Base-by-base conservation (phyloP, 2,888 invertebrate species). In the Melieria omissa region DNA sequence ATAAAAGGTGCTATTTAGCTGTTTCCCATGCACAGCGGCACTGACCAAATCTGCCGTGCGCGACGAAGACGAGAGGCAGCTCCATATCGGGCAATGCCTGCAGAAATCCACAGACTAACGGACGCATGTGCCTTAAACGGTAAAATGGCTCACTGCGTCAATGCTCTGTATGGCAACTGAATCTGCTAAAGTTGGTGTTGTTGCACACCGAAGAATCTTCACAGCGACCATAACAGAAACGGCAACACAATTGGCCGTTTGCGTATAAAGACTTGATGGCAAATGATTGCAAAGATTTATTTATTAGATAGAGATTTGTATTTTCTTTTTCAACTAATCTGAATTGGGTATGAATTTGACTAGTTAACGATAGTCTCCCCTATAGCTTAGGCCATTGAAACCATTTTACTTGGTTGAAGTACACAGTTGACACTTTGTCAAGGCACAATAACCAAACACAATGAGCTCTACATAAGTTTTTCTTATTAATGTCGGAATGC, bases 61-160 rank as follows among this genome's bases (percentile, higher is more conserved):
- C 52, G 60, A 41, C 14, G 60, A 42, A 57, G 42, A 52, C 29
- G 52, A 29, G 52, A 47, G n/a, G 44, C 47, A 49, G 49, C 8
- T 14, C 7, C 14, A 42, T 1, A 29, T 29, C 29, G 29, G 29
- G 42, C 67, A 49, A 49, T 6, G 14, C 67, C 45, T 52, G 49
- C 61, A 52, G 67, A 60, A 67, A 16, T n/a, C 58, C 60, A 10
- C 44, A 29, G 45, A 60, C 60, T 67, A 67, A 61, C 61, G 60
- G 44, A 12, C 55, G 52, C 52, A 44, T 44, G 58, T 3, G 29
- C 44, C 67, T 47, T 29, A 66, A 67, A 58, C 45, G 52, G 67
- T 49, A 49, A 67, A 60, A 60, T 67, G 49, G 66, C 66, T 58
- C 16, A 55, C 6, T 8, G 16, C 29, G 29, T 29, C 54, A 14